phyloP scores from a whole-genome alignment of 1,140 invertebrate species.

The Micrasema minimum region DNA sequence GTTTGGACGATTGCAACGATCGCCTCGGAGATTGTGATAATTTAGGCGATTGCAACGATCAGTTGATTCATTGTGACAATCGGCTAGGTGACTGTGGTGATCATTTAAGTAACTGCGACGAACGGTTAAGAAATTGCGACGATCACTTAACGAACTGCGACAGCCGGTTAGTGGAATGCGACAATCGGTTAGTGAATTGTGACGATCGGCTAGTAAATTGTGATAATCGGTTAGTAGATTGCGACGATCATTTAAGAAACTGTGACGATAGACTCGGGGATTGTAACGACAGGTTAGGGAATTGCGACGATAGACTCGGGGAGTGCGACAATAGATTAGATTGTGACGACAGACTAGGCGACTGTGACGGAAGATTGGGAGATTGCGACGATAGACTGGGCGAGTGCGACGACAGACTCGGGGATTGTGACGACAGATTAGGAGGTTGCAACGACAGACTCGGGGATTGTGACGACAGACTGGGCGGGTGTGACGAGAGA shows the following conservation, averaged over 20 bases:
- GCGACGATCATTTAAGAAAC: constrained; percentile 1
- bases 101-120: constrained; percentile 17
- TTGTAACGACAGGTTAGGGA: constrained; percentile 7
- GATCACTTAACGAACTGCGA: constrained; percentile 21
- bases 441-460: constrained; percentile 28
- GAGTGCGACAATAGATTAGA: no score
- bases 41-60: constrained; percentile 31
- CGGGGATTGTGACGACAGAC: constrained; percentile 19
- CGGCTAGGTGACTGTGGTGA: constrained; percentile 18
- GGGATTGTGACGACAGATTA: constrained; percentile 21
- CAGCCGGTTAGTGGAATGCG: constrained; percentile 12
- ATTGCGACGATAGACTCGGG: constrained; percentile 18
- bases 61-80: constrained; percentile 19
- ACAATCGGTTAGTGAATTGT: constrained; percentile 28
- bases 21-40: constrained; percentile 26
- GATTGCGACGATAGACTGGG: constrained; percentile 29
- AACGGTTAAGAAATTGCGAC: constrained; percentile 7
- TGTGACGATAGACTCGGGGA: constrained; percentile 16
- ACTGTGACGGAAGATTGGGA: constrained; percentile 18
- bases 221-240: constrained; percentile 12
- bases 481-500: constrained; percentile 16
- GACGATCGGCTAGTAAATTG: constrained; percentile 17
- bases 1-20: constrained; percentile 16
- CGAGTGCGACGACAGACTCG: constrained; percentile 22
- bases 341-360: constrained; percentile 13